Conservation (phyloP, 2,888 invertebrate genomes). For the Fissipunctia ypsillon region DNA sequence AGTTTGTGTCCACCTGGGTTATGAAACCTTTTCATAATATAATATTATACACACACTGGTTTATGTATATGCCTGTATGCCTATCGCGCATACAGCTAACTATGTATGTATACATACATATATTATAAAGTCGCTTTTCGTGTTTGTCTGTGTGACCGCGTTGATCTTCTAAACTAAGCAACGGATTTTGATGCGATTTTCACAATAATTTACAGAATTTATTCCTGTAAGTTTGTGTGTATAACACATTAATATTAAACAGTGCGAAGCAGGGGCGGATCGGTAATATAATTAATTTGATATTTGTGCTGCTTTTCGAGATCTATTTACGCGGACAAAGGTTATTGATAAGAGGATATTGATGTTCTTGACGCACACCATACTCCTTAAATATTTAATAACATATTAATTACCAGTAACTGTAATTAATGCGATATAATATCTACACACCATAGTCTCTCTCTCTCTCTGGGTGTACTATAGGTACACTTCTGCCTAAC, state of each 20-base stretch:
- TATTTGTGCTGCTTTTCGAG: background rate
- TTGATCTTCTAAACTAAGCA: background rate
- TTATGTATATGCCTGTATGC: too few species aligned
- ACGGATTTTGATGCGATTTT: background rate
- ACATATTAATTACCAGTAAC: background rate
- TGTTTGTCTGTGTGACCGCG: background rate
- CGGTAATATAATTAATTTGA: background rate
- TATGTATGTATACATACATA: too few species aligned
- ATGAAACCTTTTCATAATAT: constrained; percentile 52
- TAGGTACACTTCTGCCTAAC: too few species aligned
- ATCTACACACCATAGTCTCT: too few species aligned
- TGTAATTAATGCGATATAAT: background rate
- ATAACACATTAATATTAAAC: too few species aligned
- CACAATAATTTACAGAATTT: background rate
- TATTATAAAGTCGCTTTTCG: background rate
- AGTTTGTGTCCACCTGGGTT: constrained; percentile 48
- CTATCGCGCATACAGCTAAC: background rate
- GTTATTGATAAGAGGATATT: background rate
- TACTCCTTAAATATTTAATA: background rate
- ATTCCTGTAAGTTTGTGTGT: too few species aligned
- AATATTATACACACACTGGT: background rate
- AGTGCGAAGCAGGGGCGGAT: background rate
- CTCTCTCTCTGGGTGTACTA: too few species aligned
- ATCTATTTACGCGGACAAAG: background rate
- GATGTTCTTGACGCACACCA: background rate